Evolutionary conservation across 2,113 vertebrate species (phyloP).

Genomic region (Passer montanus): DNA sequence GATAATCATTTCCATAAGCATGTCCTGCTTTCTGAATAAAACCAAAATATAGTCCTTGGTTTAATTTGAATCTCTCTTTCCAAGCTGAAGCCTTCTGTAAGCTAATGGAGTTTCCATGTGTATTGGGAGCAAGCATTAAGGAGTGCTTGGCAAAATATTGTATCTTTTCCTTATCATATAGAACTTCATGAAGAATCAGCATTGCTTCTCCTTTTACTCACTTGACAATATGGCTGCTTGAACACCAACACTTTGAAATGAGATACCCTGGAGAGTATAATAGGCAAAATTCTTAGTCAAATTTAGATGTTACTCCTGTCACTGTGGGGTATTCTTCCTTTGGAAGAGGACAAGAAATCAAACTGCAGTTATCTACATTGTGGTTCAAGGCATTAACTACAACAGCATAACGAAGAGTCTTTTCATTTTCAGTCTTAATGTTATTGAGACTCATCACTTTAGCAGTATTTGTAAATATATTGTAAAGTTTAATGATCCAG

Average conservation of each 20-base stretch:
- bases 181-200: fast-evolving
- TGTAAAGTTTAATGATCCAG: neutral
- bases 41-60: fast-evolving
- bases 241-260: neutral
- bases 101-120: neutral
- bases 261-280: neutral
- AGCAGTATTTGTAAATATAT: neutral
- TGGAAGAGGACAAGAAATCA: neutral
- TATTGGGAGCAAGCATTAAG: neutral
- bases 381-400: neutral
- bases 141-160: neutral
- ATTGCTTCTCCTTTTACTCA: neutral
- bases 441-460: neutral
- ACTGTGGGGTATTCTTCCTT: neutral
- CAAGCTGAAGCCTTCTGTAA: neutral
- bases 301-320: neutral
- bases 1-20: neutral
- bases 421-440: neutral
- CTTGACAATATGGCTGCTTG: neutral
- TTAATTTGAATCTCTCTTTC: neutral
- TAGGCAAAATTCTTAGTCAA: neutral
- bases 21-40: neutral
- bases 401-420: neutral
- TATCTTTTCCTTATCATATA: neutral
- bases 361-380: neutral